Evolutionary conservation across 2,888 invertebrate genomes (phyloP).

Genomic region (Hypselothyrea guttata): DNA sequence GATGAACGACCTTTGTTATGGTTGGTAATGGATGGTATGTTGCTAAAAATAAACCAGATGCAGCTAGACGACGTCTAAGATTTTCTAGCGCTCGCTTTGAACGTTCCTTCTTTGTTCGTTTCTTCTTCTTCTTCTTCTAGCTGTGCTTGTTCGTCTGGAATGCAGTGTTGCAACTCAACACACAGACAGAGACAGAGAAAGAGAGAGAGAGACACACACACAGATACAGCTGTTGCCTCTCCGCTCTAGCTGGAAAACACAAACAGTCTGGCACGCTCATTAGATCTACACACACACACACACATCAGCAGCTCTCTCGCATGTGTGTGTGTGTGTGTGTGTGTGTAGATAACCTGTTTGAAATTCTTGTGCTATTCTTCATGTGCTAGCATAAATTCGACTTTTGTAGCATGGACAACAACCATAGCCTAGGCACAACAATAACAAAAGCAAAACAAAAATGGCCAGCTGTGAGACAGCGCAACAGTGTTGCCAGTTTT

Average conservation of each 20-base stretch:
- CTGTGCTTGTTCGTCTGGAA: slow-evolving; percentile 55
- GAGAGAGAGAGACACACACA: slow-evolving; percentile 22
- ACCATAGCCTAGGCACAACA: slow-evolving; percentile 19
- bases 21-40: slow-evolving; percentile 58
- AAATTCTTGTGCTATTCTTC: slow-evolving; percentile 64
- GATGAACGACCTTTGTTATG: slow-evolving; percentile 68
- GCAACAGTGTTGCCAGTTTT: slow-evolving; percentile 14
- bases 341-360: slow-evolving; percentile 52
- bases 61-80: slow-evolving; percentile 61
- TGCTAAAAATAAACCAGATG: slow-evolving; percentile 74
- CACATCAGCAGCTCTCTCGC: slow-evolving; percentile 14
- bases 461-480: slow-evolving; percentile 51
- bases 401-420: slow-evolving; percentile 35
- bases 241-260: not conserved
- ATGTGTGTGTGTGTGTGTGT: slow-evolving; percentile 18
- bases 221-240: slow-evolving; percentile 1
- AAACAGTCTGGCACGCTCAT: slow-evolving; percentile 28
- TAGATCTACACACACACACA: slow-evolving; percentile 29
- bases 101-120: too few species aligned
- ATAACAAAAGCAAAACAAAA: slow-evolving; percentile 25
- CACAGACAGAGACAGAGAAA: slow-evolving; percentile 18
- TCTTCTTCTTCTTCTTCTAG: too few species aligned
- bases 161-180: slow-evolving; percentile 75
- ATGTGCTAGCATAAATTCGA: slow-evolving; percentile 51
- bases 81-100: slow-evolving; percentile 58